Evolutionary conservation across 2,888 invertebrate species (phyloP), one percentile per base, ranked within the genome.

Genomic region (Cheilosia urbana): DNA sequence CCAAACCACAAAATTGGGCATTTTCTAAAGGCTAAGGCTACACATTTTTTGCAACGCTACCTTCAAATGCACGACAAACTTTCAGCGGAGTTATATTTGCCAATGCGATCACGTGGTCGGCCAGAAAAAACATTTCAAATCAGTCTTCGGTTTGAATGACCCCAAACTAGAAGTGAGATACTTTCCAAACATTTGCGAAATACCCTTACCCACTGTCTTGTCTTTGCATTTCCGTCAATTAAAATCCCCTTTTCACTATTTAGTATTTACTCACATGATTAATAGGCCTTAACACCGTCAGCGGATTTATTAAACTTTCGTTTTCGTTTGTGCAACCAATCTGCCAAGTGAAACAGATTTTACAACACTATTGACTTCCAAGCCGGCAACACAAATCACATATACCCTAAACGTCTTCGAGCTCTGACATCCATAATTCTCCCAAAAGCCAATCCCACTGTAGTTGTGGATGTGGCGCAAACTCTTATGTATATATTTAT

Each of bases 361-460:
- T 34, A 49, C n/a, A 37, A 49, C 60, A 24, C 15, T 47, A 69
- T 55, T 37, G 45, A 71, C 47, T 53, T 42, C 24, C 49, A 69
- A 77, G 57, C 42, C 55, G 24, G 57, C 71, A 78, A 30, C n/a
- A 30, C 34, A 71, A 45, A 71, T 47, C 69, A 34, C 34, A 58
- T 40, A 21, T 13, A 13, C 68, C 45, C 24, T n/a, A 63, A n/a
- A n/a, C 40, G 24, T 71, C 69, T 63, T 60, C 42, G 21, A 58
- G 57, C 13, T 51, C 19, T 51, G 49, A 49, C 69, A 57, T 81
- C 51, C 34, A 69, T 65, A 75, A 66, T 53, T 68, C 40, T 55
- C 55, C 37, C 47, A 27, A 62, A 62, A 60, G 53, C 55, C 53
- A 55, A 75, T 57, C 49, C 76, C 63, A 55, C 63, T 58, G 24